Conservation (phyloP, 2,797 vertebrate species). For the Petrocephalus schoutedeni region DNA sequence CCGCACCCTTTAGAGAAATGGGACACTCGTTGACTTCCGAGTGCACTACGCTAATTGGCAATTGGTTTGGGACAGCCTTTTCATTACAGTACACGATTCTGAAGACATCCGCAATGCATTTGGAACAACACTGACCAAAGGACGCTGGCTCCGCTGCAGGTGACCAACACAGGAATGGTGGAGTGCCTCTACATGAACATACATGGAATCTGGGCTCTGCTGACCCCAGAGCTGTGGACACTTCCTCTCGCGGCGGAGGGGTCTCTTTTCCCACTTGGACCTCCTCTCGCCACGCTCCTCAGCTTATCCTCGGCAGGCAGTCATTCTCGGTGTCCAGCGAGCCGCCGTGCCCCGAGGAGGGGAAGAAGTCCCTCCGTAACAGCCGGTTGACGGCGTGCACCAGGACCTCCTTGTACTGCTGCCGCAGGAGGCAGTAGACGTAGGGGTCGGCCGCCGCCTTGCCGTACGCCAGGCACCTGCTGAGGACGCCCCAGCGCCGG, state of each 20-base stretch:
- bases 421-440: slow-evolving; percentile 69
- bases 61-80: background rate
- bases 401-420: slow-evolving; percentile 70
- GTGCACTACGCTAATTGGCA: background rate
- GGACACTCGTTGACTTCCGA: background rate
- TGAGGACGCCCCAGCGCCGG: slow-evolving; percentile 67
- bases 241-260: background rate
- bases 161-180: background rate
- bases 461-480: slow-evolving; percentile 71
- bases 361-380: slow-evolving; percentile 59
- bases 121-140: background rate
- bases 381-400: slow-evolving; percentile 57
- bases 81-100: background rate
- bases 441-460: slow-evolving; percentile 71
- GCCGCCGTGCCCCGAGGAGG: slow-evolving; percentile 60
- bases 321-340: slow-evolving; percentile 63
- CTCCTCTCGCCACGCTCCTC: slow-evolving; percentile 14
- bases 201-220: background rate
- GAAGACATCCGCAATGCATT: background rate
- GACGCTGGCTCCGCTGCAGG: background rate
- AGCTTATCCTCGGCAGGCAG: slow-evolving; percentile 51
- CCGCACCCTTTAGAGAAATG: background rate
- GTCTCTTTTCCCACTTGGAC: background rate
- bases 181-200: background rate
- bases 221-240: background rate